These are phyloP conservation scores for Pitta sordida DNA, from an alignment of 2,113 vertebrate genomes.

Conservation along the genomic window DNA sequence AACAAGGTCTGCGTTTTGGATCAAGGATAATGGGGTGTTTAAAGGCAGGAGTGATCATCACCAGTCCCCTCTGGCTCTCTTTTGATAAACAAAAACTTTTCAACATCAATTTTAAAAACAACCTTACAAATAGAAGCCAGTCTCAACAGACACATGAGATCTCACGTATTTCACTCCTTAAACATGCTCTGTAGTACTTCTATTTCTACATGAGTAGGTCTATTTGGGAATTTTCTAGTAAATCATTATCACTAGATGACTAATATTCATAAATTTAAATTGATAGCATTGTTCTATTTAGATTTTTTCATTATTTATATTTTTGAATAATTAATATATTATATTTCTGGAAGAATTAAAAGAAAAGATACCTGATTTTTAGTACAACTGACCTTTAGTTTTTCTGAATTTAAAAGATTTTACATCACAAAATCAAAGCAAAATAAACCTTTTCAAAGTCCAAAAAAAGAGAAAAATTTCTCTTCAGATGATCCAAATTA, in stretches of 20 bases:
- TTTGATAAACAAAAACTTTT: neutral
- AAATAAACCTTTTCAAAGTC: neutral
- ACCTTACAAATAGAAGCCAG: neutral
- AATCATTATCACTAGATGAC: neutral
- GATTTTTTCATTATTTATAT: neutral
- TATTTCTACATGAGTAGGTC: neutral
- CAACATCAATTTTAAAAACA: constrained; percentile 14
- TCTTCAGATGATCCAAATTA: neutral
- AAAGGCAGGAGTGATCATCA: neutral
- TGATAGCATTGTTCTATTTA: neutral
- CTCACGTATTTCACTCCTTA: neutral
- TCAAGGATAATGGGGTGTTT: neutral
- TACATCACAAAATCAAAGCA: neutral
- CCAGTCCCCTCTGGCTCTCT: neutral
- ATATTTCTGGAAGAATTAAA: neutral
- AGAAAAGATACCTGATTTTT: neutral
- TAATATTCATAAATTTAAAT: neutral
- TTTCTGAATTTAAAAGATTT: neutral
- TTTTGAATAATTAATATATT: neutral
- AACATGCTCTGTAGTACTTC: neutral
- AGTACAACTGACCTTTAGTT: neutral
- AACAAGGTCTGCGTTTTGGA: neutral
- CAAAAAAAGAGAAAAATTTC: rapidly evolving
- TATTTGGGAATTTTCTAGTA: neutral
- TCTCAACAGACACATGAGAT: neutral